Evolutionary conservation across 2,797 vertebrate species (phyloP).

Genomic region (Gallinago solitaria): DNA sequence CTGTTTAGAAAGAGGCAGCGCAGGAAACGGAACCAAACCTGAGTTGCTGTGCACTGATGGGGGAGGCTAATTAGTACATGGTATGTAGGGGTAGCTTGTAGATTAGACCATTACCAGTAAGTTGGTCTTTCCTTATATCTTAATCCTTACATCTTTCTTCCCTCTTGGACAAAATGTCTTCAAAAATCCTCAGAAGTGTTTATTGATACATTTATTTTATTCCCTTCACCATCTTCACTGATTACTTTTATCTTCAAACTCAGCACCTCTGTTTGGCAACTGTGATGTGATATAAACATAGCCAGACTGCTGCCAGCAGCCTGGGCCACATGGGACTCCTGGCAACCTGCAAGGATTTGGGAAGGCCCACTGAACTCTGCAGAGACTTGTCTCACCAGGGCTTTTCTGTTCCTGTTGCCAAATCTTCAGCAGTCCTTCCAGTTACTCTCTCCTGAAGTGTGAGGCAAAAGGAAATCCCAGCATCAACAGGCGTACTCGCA

Average conservation of each 20-base stretch:
- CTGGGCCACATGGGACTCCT: neutral
- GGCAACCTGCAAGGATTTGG: neutral
- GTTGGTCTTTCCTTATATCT: neutral
- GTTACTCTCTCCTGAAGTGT: neutral
- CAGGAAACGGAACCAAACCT: rapidly evolving
- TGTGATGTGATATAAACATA: neutral
- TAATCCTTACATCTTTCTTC: neutral
- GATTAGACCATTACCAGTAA: neutral
- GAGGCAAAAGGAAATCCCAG: neutral
- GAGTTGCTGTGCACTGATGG: neutral
- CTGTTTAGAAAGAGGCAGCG: neutral
- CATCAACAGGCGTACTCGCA: neutral
- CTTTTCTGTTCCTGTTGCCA: neutral
- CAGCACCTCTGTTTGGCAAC: neutral
- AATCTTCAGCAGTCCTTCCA: neutral
- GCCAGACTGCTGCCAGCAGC: neutral
- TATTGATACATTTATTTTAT: neutral
- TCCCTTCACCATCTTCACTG: neutral
- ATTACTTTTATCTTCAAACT: neutral
- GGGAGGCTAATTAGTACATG: neutral
- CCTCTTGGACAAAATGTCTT: neutral
- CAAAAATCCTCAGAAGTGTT: neutral
- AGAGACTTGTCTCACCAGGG: neutral
- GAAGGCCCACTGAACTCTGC: neutral
- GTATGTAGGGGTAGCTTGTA: neutral